Conservation (phyloP, 2,888 invertebrate species). For the Gymnoscelis rufifasciata region DNA sequence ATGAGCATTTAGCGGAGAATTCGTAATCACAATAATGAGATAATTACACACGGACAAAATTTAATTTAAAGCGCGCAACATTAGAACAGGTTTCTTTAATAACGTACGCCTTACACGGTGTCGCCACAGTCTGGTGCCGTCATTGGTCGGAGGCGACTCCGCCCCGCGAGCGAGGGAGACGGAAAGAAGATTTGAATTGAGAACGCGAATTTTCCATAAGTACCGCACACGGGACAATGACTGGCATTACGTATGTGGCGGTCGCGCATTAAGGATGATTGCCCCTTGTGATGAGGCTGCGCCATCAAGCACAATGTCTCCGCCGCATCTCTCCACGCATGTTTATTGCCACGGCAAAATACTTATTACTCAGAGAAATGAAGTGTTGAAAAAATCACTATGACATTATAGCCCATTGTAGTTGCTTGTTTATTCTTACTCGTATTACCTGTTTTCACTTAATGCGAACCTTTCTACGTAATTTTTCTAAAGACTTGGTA, state of each 20-base stretch:
- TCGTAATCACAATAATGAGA: constrained; percentile 79
- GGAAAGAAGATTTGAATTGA: constrained; percentile 78
- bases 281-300: constrained; percentile 77
- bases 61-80: constrained; percentile 79
- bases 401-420: constrained; percentile 57
- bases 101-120: constrained; percentile 78
- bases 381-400: constrained; percentile 70
- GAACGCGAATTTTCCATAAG: constrained; percentile 80
- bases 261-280: constrained; percentile 78
- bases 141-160: constrained; percentile 76
- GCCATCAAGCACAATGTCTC: constrained; percentile 76
- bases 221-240: constrained; percentile 78
- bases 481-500: too few species aligned
- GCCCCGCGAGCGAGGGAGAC: constrained; percentile 77
- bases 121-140: constrained; percentile 72
- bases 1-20: constrained; percentile 75
- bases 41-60: constrained; percentile 79
- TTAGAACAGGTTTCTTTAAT: constrained; percentile 80
- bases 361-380: constrained; percentile 71
- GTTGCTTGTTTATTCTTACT: constrained; percentile 70
- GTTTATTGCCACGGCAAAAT: constrained; percentile 71
- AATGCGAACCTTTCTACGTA: too few species aligned
- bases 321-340: constrained; percentile 61
- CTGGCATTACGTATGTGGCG: constrained; percentile 79
- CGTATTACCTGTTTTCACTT: constrained; percentile 72